A percentile compares a stretch with the other conserved stretches of the same genome.
Evolutionary conservation across 1,140 invertebrate genomes (phyloP).

Genomic region (Zeugodacus cucurbitae): DNA sequence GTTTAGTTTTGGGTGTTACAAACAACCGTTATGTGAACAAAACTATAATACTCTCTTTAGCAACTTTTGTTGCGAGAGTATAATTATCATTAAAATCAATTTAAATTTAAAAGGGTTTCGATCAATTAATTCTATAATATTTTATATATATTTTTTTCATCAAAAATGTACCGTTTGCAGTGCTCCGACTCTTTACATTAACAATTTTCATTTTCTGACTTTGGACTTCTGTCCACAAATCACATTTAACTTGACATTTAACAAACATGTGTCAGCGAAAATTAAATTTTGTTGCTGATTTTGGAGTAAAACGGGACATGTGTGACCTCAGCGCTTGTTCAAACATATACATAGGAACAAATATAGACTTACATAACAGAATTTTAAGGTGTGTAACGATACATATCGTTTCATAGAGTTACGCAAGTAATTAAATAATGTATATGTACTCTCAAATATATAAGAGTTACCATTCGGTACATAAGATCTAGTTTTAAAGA

Average conservation of each 20-base stretch:
- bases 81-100: too few relatives aligned
- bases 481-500: too few relatives aligned
- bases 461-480: neutral
- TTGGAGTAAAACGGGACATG: neutral
- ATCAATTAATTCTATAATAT: too few relatives aligned
- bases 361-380: neutral
- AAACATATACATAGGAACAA: neutral
- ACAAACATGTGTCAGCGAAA: neutral
- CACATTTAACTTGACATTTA: constrained; percentile 23
- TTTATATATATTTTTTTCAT: too few relatives aligned
- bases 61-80: too few relatives aligned
- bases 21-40: too few relatives aligned
- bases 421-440: neutral
- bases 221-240: neutral
- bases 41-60: too few relatives aligned
- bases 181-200: too few relatives aligned
- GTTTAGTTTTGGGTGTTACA: too few relatives aligned
- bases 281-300: neutral
- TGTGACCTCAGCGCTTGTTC: neutral
- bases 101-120: too few relatives aligned
- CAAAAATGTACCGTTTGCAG: too few relatives aligned
- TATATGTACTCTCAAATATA: neutral
- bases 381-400: neutral
- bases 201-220: neutral
- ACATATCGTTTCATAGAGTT: neutral